Evolutionary conservation across 1,140 invertebrate species (phyloP).

Genomic region (Lucilia sericata): DNA sequence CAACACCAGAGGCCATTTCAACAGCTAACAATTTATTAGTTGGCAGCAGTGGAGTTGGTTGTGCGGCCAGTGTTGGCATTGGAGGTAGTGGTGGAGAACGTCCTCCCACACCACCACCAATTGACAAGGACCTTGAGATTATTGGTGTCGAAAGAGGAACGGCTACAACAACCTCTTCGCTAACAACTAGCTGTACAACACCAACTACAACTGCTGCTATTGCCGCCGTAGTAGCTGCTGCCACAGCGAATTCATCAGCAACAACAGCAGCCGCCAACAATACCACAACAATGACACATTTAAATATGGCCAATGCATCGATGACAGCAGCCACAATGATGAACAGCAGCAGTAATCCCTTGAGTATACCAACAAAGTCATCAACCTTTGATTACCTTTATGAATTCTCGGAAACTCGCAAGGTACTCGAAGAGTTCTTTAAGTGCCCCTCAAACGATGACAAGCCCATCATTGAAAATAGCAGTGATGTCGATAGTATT

Average conservation of each 20-base stretch:
- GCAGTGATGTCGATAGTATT: constrained; percentile 66
- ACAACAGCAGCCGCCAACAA: constrained; percentile 31
- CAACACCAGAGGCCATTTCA: constrained; percentile 57
- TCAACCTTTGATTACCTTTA: constrained; percentile 87
- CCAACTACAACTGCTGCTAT: constrained; percentile 29
- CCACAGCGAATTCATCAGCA: constrained; percentile 47
- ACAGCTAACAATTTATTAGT: constrained; percentile 24
- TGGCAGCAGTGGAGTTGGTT: background rate
- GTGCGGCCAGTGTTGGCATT: no score
- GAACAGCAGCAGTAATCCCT: constrained; percentile 36
- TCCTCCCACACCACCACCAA: constrained; percentile 1
- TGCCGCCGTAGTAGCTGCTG: constrained; percentile 34
- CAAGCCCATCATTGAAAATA: constrained; percentile 68
- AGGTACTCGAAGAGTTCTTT: constrained; percentile 94
- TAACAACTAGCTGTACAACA: constrained; percentile 7
- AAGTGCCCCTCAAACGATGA: constrained; percentile 78
- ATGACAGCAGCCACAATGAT: background rate
- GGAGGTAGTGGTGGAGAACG: background rate
- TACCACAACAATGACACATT: constrained; percentile 34
- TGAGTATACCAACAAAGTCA: constrained; percentile 70
- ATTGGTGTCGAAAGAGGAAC: no score
- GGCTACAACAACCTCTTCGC: background rate
- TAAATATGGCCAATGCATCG: background rate
- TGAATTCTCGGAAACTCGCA: constrained; percentile 90
- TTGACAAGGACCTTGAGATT: background rate